phyloP scores from a whole-genome alignment of 2,888 invertebrate species.

The Notodonta dromedarius region DNA sequence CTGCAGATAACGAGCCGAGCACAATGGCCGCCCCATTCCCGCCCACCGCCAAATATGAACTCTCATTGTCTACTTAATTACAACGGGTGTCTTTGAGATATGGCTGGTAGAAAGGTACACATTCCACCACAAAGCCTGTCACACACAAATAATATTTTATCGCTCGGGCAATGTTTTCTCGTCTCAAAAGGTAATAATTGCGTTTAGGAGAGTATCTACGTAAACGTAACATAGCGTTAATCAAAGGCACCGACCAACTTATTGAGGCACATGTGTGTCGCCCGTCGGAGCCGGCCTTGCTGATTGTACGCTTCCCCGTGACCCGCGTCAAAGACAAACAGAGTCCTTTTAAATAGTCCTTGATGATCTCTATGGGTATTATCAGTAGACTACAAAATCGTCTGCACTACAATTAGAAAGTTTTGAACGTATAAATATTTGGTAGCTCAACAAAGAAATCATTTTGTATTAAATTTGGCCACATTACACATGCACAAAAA shows the following conservation, averaged over 20 bases:
- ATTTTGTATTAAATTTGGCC: too few relatives aligned
- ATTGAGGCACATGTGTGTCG: conserved; percentile 24
- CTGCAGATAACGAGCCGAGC: conserved; percentile 72
- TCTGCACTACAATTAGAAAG: too few relatives aligned
- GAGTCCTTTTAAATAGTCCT: not conserved
- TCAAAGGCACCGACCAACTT: conserved; percentile 32
- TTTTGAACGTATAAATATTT: too few relatives aligned
- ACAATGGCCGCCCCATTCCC: conserved; percentile 64
- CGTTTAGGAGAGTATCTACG: conserved; percentile 33
- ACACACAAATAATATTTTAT: conserved; percentile 78
- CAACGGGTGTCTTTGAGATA: conserved; percentile 77
- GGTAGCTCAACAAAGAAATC: too few relatives aligned
- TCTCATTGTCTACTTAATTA: conserved; percentile 82
- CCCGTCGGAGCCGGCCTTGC: conserved; percentile 5
- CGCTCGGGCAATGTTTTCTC: conserved; percentile 61
- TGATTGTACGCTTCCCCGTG: conserved; percentile 9
- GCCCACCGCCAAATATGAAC: conserved; percentile 74
- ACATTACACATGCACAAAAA: conserved; percentile 49
- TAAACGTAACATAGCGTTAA: conserved; percentile 35
- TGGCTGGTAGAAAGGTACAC: conserved; percentile 68
- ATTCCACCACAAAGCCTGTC: conserved; percentile 71
- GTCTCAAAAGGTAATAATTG: conserved; percentile 62
- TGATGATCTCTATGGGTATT: not conserved
- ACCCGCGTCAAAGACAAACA: not conserved
- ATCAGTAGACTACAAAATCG: too few relatives aligned